phyloP scores from a whole-genome alignment of 2,113 vertebrate species.

The Pelusios castaneus region DNA sequence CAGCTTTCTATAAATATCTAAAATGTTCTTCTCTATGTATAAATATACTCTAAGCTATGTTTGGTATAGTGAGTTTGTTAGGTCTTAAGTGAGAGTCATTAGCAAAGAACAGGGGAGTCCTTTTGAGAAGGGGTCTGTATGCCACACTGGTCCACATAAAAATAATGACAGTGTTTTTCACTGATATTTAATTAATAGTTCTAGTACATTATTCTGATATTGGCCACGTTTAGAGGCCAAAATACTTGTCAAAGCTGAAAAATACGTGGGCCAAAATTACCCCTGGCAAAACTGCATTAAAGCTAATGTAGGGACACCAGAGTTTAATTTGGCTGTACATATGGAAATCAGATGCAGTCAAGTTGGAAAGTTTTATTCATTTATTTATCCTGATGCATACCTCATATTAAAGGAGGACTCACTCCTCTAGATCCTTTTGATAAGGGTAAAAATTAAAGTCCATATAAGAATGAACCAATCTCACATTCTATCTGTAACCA shows the following conservation, averaged over 20 bases:
- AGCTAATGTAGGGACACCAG: neutral
- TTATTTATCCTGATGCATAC: no score
- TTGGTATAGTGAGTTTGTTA: neutral
- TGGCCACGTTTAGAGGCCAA: neutral
- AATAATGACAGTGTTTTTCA: neutral
- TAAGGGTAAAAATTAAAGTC: neutral
- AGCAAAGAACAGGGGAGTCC: neutral
- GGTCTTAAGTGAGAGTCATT: neutral
- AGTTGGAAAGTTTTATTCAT: no score
- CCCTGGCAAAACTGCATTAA: neutral
- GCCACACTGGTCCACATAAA: neutral
- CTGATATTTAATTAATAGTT: neutral
- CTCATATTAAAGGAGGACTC: conserved; percentile 9
- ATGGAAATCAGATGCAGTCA: neutral
- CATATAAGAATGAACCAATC: neutral
- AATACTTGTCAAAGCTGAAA: neutral
- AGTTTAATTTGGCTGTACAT: neutral
- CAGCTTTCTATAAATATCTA: no score
- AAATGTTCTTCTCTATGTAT: neutral
- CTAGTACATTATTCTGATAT: neutral
- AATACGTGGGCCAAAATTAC: neutral
- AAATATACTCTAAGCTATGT: neutral
- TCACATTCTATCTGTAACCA: neutral
- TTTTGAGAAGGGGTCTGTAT: neutral
- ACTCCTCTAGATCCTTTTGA: neutral